Conservation (phyloP, 2,888 invertebrate genomes). For the Euphydryas editha region DNA sequence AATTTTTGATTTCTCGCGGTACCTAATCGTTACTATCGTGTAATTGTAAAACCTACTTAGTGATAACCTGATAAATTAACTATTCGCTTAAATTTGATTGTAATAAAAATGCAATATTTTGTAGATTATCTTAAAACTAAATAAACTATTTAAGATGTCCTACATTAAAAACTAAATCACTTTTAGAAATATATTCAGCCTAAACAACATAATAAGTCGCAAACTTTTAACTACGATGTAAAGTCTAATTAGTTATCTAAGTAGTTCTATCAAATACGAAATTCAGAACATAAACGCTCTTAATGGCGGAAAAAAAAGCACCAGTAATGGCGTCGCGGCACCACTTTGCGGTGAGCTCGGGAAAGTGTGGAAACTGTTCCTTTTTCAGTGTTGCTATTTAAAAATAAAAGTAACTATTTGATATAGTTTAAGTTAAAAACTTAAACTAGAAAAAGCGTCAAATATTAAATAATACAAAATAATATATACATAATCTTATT, state of each 20-base stretch:
- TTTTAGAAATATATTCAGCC: neutral
- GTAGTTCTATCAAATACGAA: conserved; percentile 52
- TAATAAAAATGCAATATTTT: no score
- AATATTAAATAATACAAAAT: no score
- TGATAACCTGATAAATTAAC: no score
- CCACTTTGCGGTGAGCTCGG: conserved; percentile 53
- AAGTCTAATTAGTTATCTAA: conserved; percentile 44
- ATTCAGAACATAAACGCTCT: conserved; percentile 47
- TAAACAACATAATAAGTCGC: conserved; percentile 10
- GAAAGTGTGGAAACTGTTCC: conserved; percentile 51
- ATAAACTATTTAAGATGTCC: no score
- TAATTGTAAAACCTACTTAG: no score
- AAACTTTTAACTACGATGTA: conserved; percentile 17
- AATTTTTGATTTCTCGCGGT: neutral
- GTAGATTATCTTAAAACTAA: no score
- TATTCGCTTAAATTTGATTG: no score
- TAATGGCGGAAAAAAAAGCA: conserved; percentile 54
- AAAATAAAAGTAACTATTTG: conserved; percentile 7
- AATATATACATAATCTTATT: no score
- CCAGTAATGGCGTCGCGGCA: conserved; percentile 52
- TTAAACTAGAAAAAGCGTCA: no score
- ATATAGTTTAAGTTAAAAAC: neutral
- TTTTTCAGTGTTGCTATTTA: conserved; percentile 13
- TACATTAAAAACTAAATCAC: no score
- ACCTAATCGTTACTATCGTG: no score